These are phyloP conservation scores for Phaethornis superciliosus DNA, from an alignment of 2,113 vertebrate genomes.

Conservation along the genomic window DNA sequence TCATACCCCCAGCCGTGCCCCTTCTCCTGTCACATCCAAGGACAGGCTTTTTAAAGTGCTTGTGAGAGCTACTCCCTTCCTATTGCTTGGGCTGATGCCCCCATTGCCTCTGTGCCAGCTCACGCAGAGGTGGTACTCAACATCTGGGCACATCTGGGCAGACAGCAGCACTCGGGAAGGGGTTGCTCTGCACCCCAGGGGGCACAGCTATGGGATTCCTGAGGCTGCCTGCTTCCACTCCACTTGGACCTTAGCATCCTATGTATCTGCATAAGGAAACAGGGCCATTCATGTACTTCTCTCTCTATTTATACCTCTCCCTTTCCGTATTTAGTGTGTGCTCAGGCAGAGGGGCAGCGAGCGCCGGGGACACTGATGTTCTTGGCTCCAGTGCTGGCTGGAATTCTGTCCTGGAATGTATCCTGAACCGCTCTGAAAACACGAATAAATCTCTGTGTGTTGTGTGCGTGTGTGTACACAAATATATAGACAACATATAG, in stretches of 20 bases:
- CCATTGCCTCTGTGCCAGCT: neutral
- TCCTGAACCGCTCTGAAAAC: slow-evolving; percentile 51
- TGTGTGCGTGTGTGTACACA: slow-evolving; percentile 39
- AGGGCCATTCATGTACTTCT: slow-evolving; percentile 61
- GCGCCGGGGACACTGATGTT: slow-evolving; percentile 62
- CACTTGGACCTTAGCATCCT: neutral
- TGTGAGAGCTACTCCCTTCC: neutral
- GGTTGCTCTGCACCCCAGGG: neutral
- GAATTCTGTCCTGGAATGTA: slow-evolving; percentile 63
- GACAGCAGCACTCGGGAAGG: neutral
- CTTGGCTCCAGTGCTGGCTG: slow-evolving; percentile 59
- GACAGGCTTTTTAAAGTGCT: neutral
- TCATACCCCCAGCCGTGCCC: neutral
- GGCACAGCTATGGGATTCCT: neutral
- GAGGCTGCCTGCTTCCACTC: neutral
- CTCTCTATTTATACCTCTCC: slow-evolving; percentile 70
- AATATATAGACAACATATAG: slow-evolving; percentile 50
- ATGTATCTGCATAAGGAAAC: slow-evolving; percentile 32
- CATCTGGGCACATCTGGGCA: slow-evolving; percentile 1
- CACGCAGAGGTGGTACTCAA: neutral
- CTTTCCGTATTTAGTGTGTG: slow-evolving; percentile 68
- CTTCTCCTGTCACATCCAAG: neutral
- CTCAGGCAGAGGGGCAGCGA: slow-evolving; percentile 47
- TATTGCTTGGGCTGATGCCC: neutral
- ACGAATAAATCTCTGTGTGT: slow-evolving; percentile 68